Conservation (phyloP, 1,140 invertebrate genomes). For the Maniola jurtina region DNA sequence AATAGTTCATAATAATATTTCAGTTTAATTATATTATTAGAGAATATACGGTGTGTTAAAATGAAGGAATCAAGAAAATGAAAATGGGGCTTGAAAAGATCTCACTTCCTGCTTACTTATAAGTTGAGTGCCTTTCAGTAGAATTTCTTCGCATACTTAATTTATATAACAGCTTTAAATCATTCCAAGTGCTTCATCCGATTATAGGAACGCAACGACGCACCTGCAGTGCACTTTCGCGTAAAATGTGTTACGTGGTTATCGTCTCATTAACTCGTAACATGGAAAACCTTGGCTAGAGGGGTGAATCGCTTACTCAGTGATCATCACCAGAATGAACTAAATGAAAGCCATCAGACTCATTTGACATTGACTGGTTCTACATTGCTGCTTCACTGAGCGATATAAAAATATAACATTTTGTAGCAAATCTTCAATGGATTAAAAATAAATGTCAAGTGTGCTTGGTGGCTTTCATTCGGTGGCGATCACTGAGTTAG, state of each 20-base stretch:
- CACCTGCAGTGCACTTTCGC: conserved; percentile 28
- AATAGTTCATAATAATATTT: too few species aligned
- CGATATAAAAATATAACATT: too few species aligned
- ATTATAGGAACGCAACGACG: conserved; percentile 31
- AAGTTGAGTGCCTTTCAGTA: conserved; percentile 7
- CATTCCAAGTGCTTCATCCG: conserved; percentile 45
- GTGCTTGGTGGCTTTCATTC: too few species aligned
- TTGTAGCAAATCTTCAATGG: too few species aligned
- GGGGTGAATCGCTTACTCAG: neutral
- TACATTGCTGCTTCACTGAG: too few species aligned
- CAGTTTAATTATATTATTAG: neutral
- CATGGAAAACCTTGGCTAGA: neutral
- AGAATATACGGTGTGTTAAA: too few species aligned
- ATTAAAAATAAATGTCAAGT: too few species aligned
- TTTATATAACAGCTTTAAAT: conserved; percentile 40
- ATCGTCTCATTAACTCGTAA: neutral
- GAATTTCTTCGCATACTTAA: conserved; percentile 23
- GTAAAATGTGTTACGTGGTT: conserved; percentile 23
- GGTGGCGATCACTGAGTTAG: too few species aligned
- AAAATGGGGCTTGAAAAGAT: neutral
- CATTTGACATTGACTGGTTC: too few species aligned
- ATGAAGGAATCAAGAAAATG: neutral
- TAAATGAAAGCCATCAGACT: too few species aligned
- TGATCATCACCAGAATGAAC: too few species aligned
- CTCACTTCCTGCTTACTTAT: neutral